These are phyloP conservation scores for Pollenia amentaria DNA, from an alignment of 2,888 invertebrate genomes.

Conservation along the genomic window DNA sequence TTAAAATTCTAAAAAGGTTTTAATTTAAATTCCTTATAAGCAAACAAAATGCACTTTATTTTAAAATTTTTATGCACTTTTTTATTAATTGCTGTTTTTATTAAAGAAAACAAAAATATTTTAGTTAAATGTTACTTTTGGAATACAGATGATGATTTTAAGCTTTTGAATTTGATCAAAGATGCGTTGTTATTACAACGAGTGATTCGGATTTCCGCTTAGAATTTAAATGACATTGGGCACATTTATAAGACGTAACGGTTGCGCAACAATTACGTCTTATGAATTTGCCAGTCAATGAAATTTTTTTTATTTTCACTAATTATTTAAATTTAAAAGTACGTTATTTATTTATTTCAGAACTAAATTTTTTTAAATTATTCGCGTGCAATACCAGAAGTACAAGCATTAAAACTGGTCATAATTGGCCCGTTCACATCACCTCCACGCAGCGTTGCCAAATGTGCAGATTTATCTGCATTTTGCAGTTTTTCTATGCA, in stretches of 20 bases:
- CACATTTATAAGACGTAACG: too few relatives aligned
- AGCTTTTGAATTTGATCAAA: background rate
- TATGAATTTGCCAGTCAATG: too few relatives aligned
- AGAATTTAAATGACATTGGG: background rate
- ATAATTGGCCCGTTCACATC: too few relatives aligned
- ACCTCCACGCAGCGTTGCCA: too few relatives aligned
- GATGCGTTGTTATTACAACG: background rate
- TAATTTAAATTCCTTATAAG: conserved; percentile 40
- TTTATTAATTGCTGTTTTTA: background rate
- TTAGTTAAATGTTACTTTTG: conserved; percentile 7
- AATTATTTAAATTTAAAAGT: too few relatives aligned
- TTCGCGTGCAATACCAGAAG: too few relatives aligned
- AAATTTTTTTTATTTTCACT: background rate
- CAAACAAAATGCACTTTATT: conserved; percentile 22
- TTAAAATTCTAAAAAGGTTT: conserved; percentile 5
- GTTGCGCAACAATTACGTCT: too few relatives aligned
- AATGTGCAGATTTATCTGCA: too few relatives aligned
- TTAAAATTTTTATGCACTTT: background rate
- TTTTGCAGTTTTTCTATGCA: too few relatives aligned
- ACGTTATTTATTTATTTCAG: too few relatives aligned
- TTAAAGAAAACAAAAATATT: background rate
- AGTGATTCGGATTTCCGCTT: conserved; percentile 11
- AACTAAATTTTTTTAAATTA: too few relatives aligned
- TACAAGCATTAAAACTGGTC: too few relatives aligned
- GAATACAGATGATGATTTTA: conserved; percentile 40